phyloP scores from a whole-genome alignment of 2,797 vertebrate genomes.

The Otolemur crassicaudatus region DNA sequence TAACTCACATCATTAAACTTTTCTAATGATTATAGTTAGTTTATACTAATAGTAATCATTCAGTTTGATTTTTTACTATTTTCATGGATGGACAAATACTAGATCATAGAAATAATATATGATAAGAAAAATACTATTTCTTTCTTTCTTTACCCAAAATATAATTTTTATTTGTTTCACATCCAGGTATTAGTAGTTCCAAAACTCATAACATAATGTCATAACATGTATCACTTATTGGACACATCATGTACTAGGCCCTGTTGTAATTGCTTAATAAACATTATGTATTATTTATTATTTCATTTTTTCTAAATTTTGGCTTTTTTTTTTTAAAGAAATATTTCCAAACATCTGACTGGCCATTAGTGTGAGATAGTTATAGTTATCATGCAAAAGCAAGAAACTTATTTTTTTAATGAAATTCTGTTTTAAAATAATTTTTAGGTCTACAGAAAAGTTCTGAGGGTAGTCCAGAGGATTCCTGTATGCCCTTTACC shows the following conservation, averaged over 20 bases:
- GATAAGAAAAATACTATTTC: neutral
- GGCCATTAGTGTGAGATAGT: neutral
- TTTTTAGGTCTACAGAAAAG: neutral
- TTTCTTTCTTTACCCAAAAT: neutral
- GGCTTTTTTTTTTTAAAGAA: neutral
- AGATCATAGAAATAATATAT: neutral
- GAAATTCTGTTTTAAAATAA: constrained; percentile 4
- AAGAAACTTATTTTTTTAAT: constrained; percentile 47
- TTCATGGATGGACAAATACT: neutral
- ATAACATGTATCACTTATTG: neutral
- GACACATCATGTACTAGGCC: neutral
- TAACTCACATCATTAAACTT: constrained; percentile 16
- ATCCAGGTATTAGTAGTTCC: neutral
- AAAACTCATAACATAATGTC: neutral
- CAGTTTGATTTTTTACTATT: neutral
- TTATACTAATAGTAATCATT: neutral
- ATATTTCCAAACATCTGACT: neutral
- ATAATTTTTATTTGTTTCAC: constrained; percentile 11
- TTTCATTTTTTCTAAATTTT: neutral
- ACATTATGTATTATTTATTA: neutral
- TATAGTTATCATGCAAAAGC: neutral
- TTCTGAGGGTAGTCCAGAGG: neutral
- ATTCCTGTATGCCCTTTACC: neutral
- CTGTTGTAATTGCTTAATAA: neutral
- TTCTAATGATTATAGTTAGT: neutral